phyloP scores from a whole-genome alignment of 2,888 invertebrate genomes.

The Drosophila maculinotata region DNA sequence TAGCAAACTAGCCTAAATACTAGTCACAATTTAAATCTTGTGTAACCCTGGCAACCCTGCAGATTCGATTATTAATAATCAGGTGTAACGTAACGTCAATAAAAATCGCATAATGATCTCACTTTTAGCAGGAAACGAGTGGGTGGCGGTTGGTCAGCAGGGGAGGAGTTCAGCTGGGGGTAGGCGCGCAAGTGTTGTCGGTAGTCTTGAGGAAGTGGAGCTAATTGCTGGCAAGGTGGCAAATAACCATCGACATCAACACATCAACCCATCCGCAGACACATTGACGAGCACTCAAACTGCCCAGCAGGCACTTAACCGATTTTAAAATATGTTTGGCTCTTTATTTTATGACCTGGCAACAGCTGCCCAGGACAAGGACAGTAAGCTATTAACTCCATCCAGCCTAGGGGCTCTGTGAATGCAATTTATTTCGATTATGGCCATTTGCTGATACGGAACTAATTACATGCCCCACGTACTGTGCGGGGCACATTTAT shows the following conservation, averaged over 20 bases:
- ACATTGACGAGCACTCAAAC: slow-evolving; percentile 56
- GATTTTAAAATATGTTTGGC: slow-evolving; percentile 76
- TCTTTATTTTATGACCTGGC: slow-evolving; percentile 53
- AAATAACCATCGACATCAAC: slow-evolving; percentile 20
- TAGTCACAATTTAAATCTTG: too few relatives aligned
- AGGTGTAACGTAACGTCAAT: too few relatives aligned
- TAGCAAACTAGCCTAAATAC: too few relatives aligned
- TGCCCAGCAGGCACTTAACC: slow-evolving; percentile 72
- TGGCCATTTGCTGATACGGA: slow-evolving; percentile 82
- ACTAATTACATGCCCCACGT: slow-evolving; percentile 73
- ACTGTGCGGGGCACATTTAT: slow-evolving; percentile 33
- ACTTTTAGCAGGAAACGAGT: slow-evolving; percentile 8
- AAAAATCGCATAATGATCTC: too few relatives aligned
- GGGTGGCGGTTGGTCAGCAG: slow-evolving; percentile 22
- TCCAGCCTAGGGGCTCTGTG: slow-evolving; percentile 47
- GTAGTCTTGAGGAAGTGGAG: slow-evolving; percentile 49
- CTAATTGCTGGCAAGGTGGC: slow-evolving; percentile 49
- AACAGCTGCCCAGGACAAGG: slow-evolving; percentile 50
- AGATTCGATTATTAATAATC: too few relatives aligned
- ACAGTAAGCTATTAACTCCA: slow-evolving; percentile 46
- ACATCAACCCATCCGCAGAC: not conserved
- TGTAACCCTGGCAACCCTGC: too few relatives aligned
- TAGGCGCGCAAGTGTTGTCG: slow-evolving; percentile 8
- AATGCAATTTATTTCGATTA: slow-evolving; percentile 81
- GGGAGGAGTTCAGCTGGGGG: not conserved